These are phyloP conservation scores for Apocheima hispidaria DNA, from an alignment of 2,888 invertebrate genomes.

Conservation along the genomic window DNA sequence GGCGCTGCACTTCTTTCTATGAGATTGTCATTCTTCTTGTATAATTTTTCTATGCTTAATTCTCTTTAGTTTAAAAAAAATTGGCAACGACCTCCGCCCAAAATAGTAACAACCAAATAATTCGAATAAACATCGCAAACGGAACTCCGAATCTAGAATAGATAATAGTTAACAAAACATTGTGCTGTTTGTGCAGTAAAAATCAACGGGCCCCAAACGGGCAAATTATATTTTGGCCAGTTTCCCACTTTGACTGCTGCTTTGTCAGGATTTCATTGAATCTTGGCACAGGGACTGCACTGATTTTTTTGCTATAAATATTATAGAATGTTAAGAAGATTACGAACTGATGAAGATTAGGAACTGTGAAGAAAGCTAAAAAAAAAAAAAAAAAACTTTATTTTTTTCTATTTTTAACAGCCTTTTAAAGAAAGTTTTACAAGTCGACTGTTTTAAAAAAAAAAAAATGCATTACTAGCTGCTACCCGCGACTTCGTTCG, in stretches of 20 bases:
- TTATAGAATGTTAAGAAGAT: not conserved
- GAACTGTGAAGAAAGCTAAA: no score
- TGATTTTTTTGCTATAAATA: conserved; percentile 20
- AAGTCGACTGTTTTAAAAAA: no score
- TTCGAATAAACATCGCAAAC: conserved; percentile 30
- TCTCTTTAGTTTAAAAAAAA: conserved; percentile 6
- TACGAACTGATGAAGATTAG: no score
- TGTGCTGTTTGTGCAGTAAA: conserved; percentile 36
- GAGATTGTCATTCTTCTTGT: no score
- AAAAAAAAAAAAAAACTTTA: no score
- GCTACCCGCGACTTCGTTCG: no score
- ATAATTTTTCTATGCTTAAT: not conserved
- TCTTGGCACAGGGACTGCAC: conserved; percentile 35
- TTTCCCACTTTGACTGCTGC: conserved; percentile 30
- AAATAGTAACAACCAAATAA: conserved; percentile 14
- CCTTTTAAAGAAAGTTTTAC: no score
- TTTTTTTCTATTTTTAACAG: no score
- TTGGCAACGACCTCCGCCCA: conserved; percentile 14
- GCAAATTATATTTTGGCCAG: conserved; percentile 49
- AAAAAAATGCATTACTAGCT: no score
- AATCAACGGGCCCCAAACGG: conserved; percentile 44
- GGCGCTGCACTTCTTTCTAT: no score
- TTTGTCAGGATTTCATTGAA: conserved; percentile 41
- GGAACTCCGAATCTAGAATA: conserved; percentile 23
- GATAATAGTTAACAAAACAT: no score